Evolutionary conservation across 2,888 invertebrate species (phyloP), one percentile per base, ranked within the genome.

Genomic region (Ectobius pallidus): DNA sequence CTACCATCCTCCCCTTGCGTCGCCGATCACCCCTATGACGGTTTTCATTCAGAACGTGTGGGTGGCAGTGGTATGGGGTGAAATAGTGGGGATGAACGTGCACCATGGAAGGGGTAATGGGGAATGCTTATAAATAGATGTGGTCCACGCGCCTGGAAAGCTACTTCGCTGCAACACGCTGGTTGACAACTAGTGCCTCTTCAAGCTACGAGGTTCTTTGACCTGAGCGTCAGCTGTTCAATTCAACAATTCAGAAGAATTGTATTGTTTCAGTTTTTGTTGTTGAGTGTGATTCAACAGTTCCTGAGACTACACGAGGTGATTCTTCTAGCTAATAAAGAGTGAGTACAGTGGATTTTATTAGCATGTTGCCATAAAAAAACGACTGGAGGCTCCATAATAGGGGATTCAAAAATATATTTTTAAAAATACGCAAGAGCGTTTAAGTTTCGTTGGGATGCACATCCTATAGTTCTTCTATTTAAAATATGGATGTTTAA

Each of bases 11-110:
- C n/a, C n/a, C n/a, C 78, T 78, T 77, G 75, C 78, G 81, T 82
- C 78, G 79, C 74, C 78, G 81, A 82, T 82, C 81, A 80, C 81
- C 78, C 79, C 79, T 79, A 77, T 55, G 71, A 72, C 76, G 78
- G 82, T 85, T 34, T 89, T 89, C 89, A 89, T 89, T 89, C 87
- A 89, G 87, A 87, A 86, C 86, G 88, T 87, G 89, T 89, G 86
- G 89, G 89, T 87, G 87, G 73, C 72, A 72, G 83, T 82, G 77
- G 84, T 85, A 85, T 84, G 84, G 84, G 85, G 84, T 85, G 82
- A 79, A 79, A 82, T 84, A 81, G 84, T 81, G 85, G 84, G 84
- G 85, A 2, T 3, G 16, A 46, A 46, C n/a, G 25, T 27, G 16
- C 11, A 25, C 18, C 27, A 25, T 46, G 65, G 27, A 9, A 22